A percentile compares a stretch with the other conserved stretches of the same genome.
phyloP scores from a whole-genome alignment of 1,140 invertebrate genomes.

The Drosophila tsacasi region DNA sequence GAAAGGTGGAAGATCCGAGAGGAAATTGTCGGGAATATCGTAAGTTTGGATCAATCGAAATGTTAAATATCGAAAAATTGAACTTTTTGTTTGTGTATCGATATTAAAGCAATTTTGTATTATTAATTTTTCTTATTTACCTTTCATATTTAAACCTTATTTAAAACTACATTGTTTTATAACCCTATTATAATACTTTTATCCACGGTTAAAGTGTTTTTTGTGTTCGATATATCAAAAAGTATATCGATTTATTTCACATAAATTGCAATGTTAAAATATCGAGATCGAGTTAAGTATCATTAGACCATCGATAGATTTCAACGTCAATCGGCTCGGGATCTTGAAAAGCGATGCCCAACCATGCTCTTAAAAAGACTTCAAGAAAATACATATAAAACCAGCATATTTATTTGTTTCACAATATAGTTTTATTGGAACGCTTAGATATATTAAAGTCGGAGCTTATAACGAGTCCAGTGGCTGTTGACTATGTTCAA shows the following conservation, averaged over 20 bases:
- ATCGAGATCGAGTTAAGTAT: neutral
- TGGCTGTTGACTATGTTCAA: neutral
- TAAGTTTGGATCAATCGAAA: neutral
- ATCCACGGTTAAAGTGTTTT: neutral
- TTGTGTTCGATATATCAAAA: neutral
- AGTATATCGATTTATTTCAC: neutral
- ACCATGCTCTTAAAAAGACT: neutral
- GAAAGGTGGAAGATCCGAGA: neutral
- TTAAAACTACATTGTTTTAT: neutral
- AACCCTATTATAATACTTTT: neutral
- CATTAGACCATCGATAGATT: neutral
- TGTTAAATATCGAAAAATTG: neutral
- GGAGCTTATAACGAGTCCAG: conserved; percentile 48
- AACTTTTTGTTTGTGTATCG: neutral
- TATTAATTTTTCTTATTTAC: neutral
- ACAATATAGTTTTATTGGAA: conserved; percentile 22
- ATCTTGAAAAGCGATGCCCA: too few species aligned
- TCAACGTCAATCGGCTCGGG: too few species aligned
- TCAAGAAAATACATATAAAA: neutral
- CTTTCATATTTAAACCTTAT: neutral
- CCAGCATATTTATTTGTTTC: neutral
- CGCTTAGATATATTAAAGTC: neutral
- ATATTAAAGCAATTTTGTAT: neutral
- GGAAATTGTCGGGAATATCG: neutral
- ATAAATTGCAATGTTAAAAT: neutral